A percentile compares a stretch with the other conserved stretches of the same genome.
These are phyloP conservation scores for Drosophila falleni DNA, from an alignment of 2,888 invertebrate genomes.

Conservation along the genomic window DNA sequence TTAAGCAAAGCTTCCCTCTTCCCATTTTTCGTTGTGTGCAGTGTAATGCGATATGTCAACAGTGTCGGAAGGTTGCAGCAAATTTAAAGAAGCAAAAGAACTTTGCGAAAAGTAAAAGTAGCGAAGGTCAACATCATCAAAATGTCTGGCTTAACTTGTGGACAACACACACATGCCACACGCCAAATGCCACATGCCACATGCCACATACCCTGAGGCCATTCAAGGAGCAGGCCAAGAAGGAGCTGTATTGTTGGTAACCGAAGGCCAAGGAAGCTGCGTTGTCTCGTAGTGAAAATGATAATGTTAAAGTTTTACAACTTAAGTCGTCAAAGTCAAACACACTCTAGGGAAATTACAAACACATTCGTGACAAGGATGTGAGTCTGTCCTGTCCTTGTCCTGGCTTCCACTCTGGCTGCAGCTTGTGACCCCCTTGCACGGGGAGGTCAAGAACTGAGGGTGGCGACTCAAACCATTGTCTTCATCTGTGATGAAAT, in stretches of 20 bases:
- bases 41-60: slow-evolving; percentile 83
- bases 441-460: slow-evolving; percentile 64
- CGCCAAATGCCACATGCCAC: slow-evolving; percentile 29
- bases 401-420: not conserved
- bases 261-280: slow-evolving; percentile 50
- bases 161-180: slow-evolving; percentile 45
- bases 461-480: slow-evolving; percentile 56
- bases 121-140: slow-evolving; percentile 82
- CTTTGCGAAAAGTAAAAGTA: slow-evolving; percentile 74
- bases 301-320: slow-evolving; percentile 85
- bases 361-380: slow-evolving; percentile 81
- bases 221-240: slow-evolving; percentile 29
- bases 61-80: slow-evolving; percentile 60
- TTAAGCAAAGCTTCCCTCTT: slow-evolving; percentile 24
- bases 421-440: slow-evolving; percentile 11
- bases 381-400: slow-evolving; percentile 38
- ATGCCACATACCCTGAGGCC: slow-evolving; percentile 29
- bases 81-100: slow-evolving; percentile 65
- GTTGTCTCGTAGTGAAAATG: slow-evolving; percentile 75
- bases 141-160: slow-evolving; percentile 69
- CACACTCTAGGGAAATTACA: slow-evolving; percentile 85
- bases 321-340: slow-evolving; percentile 85
- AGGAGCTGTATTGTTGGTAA: slow-evolving; percentile 27
- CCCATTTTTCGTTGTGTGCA: not conserved
- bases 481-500: slow-evolving; percentile 68